Base-by-base conservation (phyloP, 2,797 vertebrate species). In the Crypturellus tataupa region DNA sequence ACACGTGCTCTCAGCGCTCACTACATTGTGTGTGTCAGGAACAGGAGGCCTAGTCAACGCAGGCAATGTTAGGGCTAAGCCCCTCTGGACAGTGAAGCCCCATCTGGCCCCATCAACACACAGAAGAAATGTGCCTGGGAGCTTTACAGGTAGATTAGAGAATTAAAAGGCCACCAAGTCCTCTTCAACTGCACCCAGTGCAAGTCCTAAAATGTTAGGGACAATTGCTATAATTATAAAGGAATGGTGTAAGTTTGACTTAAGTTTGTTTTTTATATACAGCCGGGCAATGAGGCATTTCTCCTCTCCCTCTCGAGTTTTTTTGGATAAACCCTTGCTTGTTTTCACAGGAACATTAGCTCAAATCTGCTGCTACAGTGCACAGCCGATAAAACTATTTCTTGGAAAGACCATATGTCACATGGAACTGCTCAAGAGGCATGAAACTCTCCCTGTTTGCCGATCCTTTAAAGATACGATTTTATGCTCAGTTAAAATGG, bases 401-500 rank as follows among this genome's bases (percentile, higher is more conserved):
- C 89, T 84, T 96, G 95, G 94, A 86, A 97, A 97, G 97, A 96
- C 97, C 97, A 96, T 98, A 98, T 97, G 97, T 97, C 97, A 97
- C 94, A 97, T 58, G 86, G 93, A 98, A 94, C 93, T 94, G 82
- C 89, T 97, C 96, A 95, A 97, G 95, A 98, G 93, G 88, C 94
- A 92, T 62, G 88, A 89, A 96, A 94, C 70, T 79, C 81, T 33
- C 49, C 81, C 95, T 95, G 80, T 90, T 79, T 85, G 23, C 65
- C 71, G 72, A 97, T 97, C 93, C 89, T 97, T 96, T 95, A 95
- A 95, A 97, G 96, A 97, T 96, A 96, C 27, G 89, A 96, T 97
- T 97, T 97, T 97, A 97, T 97, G 96, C 95, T 97, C 96, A 96
- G 96, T 97, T 97, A 97, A 97, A 96, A 97, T 95, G 95, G 94